phyloP scores from a whole-genome alignment of 2,113 vertebrate species.

The Bettongia penicillata region DNA sequence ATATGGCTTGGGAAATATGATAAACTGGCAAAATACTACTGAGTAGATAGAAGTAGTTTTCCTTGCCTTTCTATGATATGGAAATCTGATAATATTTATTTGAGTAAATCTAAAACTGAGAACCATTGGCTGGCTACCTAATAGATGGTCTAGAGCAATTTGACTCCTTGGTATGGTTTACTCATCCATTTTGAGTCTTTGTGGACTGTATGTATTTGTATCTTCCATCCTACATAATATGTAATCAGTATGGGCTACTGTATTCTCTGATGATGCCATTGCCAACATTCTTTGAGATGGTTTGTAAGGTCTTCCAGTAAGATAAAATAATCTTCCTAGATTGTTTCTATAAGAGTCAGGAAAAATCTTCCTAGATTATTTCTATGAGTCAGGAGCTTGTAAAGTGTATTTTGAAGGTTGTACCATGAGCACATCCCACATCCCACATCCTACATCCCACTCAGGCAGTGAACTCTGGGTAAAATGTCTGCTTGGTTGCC shows the following conservation, averaged over 20 bases:
- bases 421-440: neutral
- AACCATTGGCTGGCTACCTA: neutral
- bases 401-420: neutral
- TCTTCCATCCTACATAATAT: neutral
- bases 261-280: neutral
- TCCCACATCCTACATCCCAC: neutral
- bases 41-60: neutral
- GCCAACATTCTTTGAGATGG: neutral
- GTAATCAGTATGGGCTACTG: neutral
- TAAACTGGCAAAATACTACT: neutral
- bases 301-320: neutral
- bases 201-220: neutral
- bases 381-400: neutral
- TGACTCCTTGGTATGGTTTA: neutral
- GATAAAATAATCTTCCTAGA: neutral
- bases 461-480: neutral
- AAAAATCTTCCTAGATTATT: no score
- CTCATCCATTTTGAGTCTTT: neutral
- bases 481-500: neutral
- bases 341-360: neutral
- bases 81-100: neutral
- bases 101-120: neutral
- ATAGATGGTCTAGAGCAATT: neutral
- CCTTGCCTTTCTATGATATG: neutral
- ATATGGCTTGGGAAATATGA: neutral